A percentile compares a stretch with the other conserved stretches of the same genome.
phyloP scores from a whole-genome alignment of 2,888 invertebrate species.

The Cheilosia soror region DNA sequence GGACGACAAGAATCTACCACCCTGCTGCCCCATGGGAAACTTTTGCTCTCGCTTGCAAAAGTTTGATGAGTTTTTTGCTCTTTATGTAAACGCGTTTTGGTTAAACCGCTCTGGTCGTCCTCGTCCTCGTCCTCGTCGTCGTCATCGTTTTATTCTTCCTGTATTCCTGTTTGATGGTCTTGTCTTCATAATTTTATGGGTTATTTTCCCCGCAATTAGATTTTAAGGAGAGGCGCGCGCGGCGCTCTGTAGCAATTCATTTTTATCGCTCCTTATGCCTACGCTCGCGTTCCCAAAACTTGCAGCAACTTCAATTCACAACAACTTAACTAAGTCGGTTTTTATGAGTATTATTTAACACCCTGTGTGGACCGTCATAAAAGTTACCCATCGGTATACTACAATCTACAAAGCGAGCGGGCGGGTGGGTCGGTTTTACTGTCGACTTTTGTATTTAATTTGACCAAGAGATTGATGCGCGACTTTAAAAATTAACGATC shows the following conservation, averaged over 20 bases:
- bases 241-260: constrained; percentile 46
- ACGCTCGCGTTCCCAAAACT: not conserved
- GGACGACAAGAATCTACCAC: constrained; percentile 3
- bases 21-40: constrained; percentile 8
- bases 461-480: constrained; percentile 56
- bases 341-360: constrained; percentile 68
- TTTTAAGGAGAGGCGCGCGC: constrained; percentile 40
- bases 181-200: constrained; percentile 71
- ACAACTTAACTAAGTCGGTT: constrained; percentile 59
- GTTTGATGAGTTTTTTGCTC: constrained; percentile 67
- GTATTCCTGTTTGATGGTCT: not conserved
- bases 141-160: too few species aligned
- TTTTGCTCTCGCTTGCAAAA: constrained; percentile 50
- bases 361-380: constrained; percentile 66
- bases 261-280: constrained; percentile 55
- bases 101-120: constrained; percentile 9
- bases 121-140: not conserved
- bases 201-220: constrained; percentile 72
- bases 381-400: constrained; percentile 12
- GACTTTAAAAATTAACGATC: constrained; percentile 68
- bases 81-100: constrained; percentile 17
- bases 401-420: too few species aligned
- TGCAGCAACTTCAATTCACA: constrained; percentile 35
- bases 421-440: not conserved
- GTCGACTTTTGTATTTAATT: constrained; percentile 69